phyloP scores from a whole-genome alignment of 2,797 vertebrate species.

The Cygnus olor region DNA sequence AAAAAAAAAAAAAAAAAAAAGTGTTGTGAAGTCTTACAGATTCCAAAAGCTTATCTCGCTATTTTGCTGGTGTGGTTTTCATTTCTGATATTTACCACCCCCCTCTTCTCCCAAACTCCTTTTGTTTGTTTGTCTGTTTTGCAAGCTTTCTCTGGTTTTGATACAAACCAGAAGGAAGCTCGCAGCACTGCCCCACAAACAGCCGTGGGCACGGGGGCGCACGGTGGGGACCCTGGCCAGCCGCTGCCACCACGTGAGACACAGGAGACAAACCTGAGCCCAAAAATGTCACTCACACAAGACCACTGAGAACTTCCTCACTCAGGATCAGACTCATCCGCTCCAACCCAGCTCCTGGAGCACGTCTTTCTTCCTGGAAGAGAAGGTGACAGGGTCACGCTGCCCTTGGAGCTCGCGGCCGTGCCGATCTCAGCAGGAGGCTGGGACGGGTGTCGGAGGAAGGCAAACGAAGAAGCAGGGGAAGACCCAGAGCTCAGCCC shows the following conservation, averaged over 20 bases:
- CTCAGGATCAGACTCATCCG: not conserved
- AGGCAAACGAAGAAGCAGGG: not conserved
- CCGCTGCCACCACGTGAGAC: not conserved
- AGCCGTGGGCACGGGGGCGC: not conserved
- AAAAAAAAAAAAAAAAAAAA: not conserved
- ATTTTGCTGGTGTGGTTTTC: not conserved
- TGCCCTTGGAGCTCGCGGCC: fast-evolving
- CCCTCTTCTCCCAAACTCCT: not conserved
- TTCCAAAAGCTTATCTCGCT: not conserved
- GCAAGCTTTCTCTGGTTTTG: not conserved
- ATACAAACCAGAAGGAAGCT: not conserved
- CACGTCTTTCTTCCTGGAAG: not conserved
- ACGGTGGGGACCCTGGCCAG: not conserved
- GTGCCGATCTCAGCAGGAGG: not conserved
- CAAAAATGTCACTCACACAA: not conserved
- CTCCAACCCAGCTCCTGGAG: not conserved
- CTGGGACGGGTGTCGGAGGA: not conserved
- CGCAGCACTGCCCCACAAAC: not conserved
- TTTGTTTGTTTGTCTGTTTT: not conserved
- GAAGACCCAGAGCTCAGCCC: not conserved
- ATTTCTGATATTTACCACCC: not conserved
- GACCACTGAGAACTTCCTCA: not conserved
- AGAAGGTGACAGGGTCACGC: not conserved
- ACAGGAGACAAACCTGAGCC: not conserved
- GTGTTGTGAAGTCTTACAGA: not conserved